These are phyloP conservation scores for Proterorhinus semilunaris DNA, from an alignment of 2,113 vertebrate species.

Conservation along the genomic window DNA sequence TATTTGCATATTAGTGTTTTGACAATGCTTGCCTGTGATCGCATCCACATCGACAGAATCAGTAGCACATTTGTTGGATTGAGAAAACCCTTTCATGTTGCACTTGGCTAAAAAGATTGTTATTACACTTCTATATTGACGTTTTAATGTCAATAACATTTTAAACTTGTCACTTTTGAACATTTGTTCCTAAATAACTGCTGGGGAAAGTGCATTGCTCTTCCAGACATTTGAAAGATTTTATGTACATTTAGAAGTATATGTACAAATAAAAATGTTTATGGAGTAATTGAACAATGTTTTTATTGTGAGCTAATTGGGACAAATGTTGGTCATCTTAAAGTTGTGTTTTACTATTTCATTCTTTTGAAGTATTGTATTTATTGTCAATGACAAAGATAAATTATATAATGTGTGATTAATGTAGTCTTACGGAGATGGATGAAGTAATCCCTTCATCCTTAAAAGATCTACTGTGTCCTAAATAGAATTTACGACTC, in stretches of 20 bases:
- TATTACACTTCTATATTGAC: constrained; percentile 6
- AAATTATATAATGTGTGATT: no score
- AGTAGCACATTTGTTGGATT: constrained; percentile 4
- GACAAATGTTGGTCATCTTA: no score
- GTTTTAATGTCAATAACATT: constrained; percentile 30
- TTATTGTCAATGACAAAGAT: no score
- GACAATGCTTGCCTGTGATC: constrained; percentile 17
- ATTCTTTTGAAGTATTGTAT: no score
- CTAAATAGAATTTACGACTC: neutral
- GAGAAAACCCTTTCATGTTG: constrained; percentile 27
- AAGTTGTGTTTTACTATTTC: no score
- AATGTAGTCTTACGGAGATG: neutral
- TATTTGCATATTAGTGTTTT: constrained; percentile 30
- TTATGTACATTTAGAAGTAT: constrained; percentile 29
- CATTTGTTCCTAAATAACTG: constrained; percentile 1
- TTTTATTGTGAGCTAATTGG: neutral
- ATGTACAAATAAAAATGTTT: constrained; percentile 35
- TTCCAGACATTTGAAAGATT: constrained; percentile 25
- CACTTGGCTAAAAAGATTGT: constrained; percentile 22
- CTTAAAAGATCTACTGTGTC: neutral
- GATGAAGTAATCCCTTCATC: neutral
- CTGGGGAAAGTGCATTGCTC: constrained; percentile 14
- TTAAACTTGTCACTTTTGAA: constrained; percentile 32
- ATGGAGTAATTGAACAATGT: neutral
- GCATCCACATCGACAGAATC: constrained; percentile 16